Evolutionary conservation across 1,140 invertebrate genomes (phyloP), one percentile per base, ranked within the genome.

Genomic region (Copidosoma floridanum): DNA sequence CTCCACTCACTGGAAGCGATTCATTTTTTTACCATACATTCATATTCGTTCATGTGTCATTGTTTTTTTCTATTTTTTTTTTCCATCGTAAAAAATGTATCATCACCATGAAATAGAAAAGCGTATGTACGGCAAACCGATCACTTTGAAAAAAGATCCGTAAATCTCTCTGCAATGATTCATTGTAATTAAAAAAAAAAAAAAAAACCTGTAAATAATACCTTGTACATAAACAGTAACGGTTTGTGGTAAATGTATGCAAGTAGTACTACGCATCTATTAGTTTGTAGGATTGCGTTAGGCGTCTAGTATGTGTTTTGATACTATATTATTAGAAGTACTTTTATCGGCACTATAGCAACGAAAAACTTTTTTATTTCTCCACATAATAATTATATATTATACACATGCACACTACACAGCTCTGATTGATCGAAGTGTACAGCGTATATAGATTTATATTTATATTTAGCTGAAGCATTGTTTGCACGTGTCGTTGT

Each of bases 1-100:
- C 37, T 26, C 43, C n/a, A 50, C n/a, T 55, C 20, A 61, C 35
- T 55, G 29, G 35, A 48, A 54, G 32, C 44, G 32, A 61, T 61
- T 61, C 35, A 37, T 43, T 40, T 61, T 52, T 23, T 50, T 50
- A 41, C 29, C 14, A 35, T 38, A 23, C 4, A 14, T 50, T 43
- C 5, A 26, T 27, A 11, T 4, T 29, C 1, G 32, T 44, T 20
- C 16, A 27, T 44, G 24, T 37, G 18, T 38, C 6, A 32, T 32
- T 32, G 29, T 47, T 21, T 58, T 40, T 58, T 16, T 26, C 57
- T 53, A 44, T 53, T 27, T 7, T 7, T 54, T 43, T 18, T 20
- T 53, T 38, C 12, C 2, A 5, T 21, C 52, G 23, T 11, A 32
- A 41, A 57, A 57, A 27, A n/a, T 24, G 46, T n/a, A n/a, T n/a